Conservation (phyloP, 2,888 invertebrate genomes). For the Portevinia maculata region DNA sequence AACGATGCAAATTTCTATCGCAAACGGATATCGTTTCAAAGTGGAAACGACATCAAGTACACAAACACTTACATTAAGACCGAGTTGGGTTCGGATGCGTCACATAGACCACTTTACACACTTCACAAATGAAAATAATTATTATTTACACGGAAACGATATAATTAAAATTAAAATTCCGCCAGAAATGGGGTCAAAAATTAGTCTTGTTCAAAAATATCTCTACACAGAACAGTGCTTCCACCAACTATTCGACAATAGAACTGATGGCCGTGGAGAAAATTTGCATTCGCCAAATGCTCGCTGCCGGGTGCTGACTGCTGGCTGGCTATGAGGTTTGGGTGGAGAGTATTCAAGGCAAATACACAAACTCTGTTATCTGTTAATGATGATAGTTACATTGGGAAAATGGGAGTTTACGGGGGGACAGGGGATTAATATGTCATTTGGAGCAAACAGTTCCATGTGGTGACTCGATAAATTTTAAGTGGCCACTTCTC, state of each 20-base stretch:
- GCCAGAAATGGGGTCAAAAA: background rate
- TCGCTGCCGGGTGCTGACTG: background rate
- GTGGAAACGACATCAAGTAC: no score
- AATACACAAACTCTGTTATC: slow-evolving; percentile 46
- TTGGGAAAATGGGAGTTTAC: slow-evolving; percentile 1
- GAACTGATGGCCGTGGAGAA: slow-evolving; percentile 56
- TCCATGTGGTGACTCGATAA: slow-evolving; percentile 49
- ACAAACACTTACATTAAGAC: no score
- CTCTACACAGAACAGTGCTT: slow-evolving; percentile 44
- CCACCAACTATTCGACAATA: slow-evolving; percentile 60
- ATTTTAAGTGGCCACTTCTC: slow-evolving; percentile 46
- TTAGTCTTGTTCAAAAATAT: slow-evolving; percentile 23
- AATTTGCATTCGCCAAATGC: slow-evolving; percentile 69
- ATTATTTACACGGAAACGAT: slow-evolving; percentile 39
- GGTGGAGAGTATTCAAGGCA: slow-evolving; percentile 27
- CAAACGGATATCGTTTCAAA: no score
- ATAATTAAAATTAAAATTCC: background rate
- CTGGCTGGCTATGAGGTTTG: slow-evolving; percentile 11
- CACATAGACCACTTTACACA: slow-evolving; percentile 2
- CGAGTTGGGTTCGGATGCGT: slow-evolving; percentile 11
- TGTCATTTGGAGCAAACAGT: slow-evolving; percentile 43
- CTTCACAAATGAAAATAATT: slow-evolving; percentile 7
- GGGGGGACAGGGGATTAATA: slow-evolving; percentile 29
- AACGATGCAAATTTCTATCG: background rate
- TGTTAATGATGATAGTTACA: background rate